These are phyloP conservation scores for Paramormyrops hopkinsi DNA, from an alignment of 2,797 vertebrate species.

Conservation along the genomic window DNA sequence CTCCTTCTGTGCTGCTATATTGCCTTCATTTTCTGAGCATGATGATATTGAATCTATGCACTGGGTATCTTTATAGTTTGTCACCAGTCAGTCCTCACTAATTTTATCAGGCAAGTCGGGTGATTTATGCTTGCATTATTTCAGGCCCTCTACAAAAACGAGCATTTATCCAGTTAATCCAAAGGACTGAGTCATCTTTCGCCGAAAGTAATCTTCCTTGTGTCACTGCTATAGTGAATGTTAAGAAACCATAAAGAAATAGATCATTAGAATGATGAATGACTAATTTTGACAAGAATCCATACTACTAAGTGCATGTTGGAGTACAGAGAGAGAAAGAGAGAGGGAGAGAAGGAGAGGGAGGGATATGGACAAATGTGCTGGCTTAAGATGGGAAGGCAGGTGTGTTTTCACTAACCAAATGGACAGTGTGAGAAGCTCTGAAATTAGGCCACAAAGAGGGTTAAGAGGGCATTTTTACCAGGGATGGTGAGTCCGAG, in stretches of 20 bases:
- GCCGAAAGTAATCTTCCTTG: neutral
- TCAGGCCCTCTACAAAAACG: neutral
- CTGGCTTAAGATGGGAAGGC: neutral
- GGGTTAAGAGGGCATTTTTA: neutral
- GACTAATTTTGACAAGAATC: slow-evolving; percentile 3
- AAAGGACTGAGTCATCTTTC: neutral
- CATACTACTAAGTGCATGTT: neutral
- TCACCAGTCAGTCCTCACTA: neutral
- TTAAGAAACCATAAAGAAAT: neutral
- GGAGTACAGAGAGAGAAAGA: neutral
- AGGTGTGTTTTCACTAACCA: neutral
- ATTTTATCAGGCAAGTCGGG: neutral
- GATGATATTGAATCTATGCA: neutral
- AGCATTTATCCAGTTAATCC: neutral
- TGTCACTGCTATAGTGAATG: neutral
- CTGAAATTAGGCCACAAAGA: neutral
- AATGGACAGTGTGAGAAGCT: neutral
- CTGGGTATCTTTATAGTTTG: neutral
- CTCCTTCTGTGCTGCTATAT: neutral
- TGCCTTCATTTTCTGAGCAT: neutral
- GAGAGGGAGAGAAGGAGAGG: neutral
- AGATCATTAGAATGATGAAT: neutral
- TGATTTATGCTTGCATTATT: neutral
- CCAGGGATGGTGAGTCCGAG: neutral
- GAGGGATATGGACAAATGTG: neutral